Conservation (phyloP, 2,113 vertebrate genomes). For the Leuciscus idus region DNA sequence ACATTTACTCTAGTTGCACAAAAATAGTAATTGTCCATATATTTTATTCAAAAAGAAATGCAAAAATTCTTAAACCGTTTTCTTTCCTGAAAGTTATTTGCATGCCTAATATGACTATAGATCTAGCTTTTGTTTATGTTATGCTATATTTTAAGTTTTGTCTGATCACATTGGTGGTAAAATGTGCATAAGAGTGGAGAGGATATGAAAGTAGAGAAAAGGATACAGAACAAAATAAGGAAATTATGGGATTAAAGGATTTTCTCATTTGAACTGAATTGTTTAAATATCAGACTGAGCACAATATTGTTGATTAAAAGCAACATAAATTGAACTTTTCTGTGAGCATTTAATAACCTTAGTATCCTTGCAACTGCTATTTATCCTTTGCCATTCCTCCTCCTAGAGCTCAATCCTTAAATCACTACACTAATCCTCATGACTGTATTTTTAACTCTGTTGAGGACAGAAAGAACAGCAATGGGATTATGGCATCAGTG, state of each 20-base stretch:
- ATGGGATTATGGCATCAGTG: conserved; percentile 77
- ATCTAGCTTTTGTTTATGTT: neutral
- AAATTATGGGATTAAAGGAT: conserved; percentile 25
- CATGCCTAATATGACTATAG: neutral
- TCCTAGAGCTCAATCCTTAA: conserved; percentile 73
- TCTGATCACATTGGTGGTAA: neutral
- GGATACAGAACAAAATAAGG: neutral
- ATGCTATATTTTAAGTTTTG: neutral
- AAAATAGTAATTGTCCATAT: neutral
- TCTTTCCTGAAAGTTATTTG: neutral
- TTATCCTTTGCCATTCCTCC: conserved; percentile 53
- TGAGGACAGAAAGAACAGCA: conserved; percentile 75
- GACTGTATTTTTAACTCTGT: conserved; percentile 81
- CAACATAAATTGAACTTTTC: conserved; percentile 4
- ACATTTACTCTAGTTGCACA: neutral
- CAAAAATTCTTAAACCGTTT: neutral
- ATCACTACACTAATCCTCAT: conserved; percentile 75
- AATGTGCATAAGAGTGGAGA: neutral
- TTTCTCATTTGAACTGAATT: neutral
- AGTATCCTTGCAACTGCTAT: conserved; percentile 48
- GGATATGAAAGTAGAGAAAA: conserved; percentile 9
- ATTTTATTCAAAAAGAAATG: neutral
- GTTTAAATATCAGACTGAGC: conserved; percentile 9
- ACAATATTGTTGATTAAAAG: conserved; percentile 13
- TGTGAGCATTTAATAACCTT: conserved; percentile 50